Evolutionary conservation across 2,888 invertebrate genomes (phyloP).

Genomic region (Pseudococcus viburni): DNA sequence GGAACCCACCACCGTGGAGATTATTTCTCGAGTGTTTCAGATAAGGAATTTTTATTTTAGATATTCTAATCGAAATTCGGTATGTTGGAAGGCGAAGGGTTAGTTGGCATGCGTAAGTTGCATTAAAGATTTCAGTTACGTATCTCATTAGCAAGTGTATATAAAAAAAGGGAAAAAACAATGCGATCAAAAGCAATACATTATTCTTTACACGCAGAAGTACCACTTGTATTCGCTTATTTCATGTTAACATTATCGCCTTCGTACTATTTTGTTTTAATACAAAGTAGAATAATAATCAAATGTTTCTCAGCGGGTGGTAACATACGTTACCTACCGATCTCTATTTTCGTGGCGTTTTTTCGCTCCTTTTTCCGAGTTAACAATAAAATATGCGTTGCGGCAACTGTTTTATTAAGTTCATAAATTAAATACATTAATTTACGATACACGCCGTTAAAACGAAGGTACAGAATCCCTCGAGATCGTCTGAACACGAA

Average conservation of each 20-base stretch:
- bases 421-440: conserved; percentile 59
- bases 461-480: conserved; percentile 57
- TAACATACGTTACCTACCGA: conserved; percentile 58
- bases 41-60: conserved; percentile 15
- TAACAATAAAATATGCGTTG: conserved; percentile 54
- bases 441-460: conserved; percentile 53
- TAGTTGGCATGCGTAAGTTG: conserved; percentile 51
- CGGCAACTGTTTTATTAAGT: conserved; percentile 56
- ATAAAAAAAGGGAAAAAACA: conserved; percentile 32
- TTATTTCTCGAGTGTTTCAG: background rate
- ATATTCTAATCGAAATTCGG: conserved; percentile 24
- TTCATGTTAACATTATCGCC: conserved; percentile 58
- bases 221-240: conserved; percentile 53
- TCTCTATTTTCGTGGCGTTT: conserved; percentile 47
- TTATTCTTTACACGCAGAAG: conserved; percentile 58
- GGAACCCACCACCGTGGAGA: background rate
- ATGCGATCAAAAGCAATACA: conserved; percentile 53
- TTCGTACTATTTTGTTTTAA: conserved; percentile 58
- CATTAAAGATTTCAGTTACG: conserved; percentile 57
- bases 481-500: conserved; percentile 53
- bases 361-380: conserved; percentile 35
- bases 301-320: conserved; percentile 57
- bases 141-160: conserved; percentile 52
- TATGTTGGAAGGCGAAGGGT: conserved; percentile 4
- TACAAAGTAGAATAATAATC: conserved; percentile 58